Percentiles rank a stretch among this genome's conserved stretches.
Evolutionary conservation across 2,888 invertebrate genomes (phyloP).

Genomic region (Epirrita christyi): DNA sequence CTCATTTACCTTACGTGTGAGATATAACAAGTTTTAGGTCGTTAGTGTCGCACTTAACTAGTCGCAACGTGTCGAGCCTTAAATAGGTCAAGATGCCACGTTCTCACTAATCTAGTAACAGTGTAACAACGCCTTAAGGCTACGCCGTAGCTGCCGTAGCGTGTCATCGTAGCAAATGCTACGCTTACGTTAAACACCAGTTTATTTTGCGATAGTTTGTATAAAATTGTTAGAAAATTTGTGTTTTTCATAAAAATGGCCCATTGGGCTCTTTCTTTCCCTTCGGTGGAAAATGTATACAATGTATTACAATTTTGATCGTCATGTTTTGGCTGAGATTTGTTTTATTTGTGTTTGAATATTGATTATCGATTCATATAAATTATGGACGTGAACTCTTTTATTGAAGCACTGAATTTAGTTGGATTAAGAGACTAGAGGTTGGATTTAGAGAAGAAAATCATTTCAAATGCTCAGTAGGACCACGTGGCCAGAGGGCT

Average conservation of each 20-base stretch:
- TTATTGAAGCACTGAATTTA: too few relatives aligned
- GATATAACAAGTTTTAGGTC: constrained; percentile 55
- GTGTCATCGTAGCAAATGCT: constrained; percentile 45
- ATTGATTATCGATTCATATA: too few relatives aligned
- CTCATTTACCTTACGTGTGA: constrained; percentile 53
- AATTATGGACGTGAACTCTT: too few relatives aligned
- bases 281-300: too few relatives aligned
- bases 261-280: too few relatives aligned
- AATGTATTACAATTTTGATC: constrained; percentile 22
- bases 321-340: background rate
- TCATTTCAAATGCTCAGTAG: too few relatives aligned
- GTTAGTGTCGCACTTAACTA: constrained; percentile 65
- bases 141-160: constrained; percentile 42
- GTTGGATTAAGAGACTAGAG: too few relatives aligned
- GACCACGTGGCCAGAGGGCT: too few relatives aligned
- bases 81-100: constrained; percentile 70
- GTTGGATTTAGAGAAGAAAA: too few relatives aligned
- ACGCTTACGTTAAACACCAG: constrained; percentile 33
- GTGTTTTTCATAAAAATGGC: too few relatives aligned
- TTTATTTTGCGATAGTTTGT: constrained; percentile 31
- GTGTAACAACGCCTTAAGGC: constrained; percentile 64
- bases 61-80: constrained; percentile 58
- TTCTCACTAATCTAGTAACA: constrained; percentile 64
- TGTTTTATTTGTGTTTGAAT: background rate
- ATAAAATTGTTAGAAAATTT: constrained; percentile 2